These are phyloP conservation scores for Osmerus mordax DNA, from an alignment of 2,113 vertebrate genomes.

Conservation along the genomic window DNA sequence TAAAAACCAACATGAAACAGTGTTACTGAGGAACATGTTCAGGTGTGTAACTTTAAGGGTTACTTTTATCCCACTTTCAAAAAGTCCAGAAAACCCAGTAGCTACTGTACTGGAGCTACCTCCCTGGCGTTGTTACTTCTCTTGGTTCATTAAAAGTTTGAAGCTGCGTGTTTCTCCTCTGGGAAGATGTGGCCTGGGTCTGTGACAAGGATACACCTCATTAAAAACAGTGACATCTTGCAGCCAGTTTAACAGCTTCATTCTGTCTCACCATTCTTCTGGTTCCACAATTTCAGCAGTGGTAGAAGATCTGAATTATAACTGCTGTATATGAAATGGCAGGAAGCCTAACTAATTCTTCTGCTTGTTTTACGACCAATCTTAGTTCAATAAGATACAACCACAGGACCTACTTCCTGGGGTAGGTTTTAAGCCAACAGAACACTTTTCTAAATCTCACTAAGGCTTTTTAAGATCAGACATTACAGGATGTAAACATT, in stretches of 20 bases:
- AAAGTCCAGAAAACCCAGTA: slow-evolving; percentile 5
- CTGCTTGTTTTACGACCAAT: slow-evolving; percentile 21
- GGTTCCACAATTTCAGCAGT: slow-evolving; percentile 12
- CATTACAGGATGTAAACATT: no score
- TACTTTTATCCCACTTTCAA: background rate
- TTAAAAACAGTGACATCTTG: slow-evolving; percentile 54
- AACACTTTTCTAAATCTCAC: slow-evolving; percentile 38
- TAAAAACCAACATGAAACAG: no score
- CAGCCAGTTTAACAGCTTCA: slow-evolving; percentile 40
- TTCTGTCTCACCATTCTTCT: slow-evolving; percentile 27
- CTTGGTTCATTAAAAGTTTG: slow-evolving; percentile 67
- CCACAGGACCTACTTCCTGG: slow-evolving; percentile 13
- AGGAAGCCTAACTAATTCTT: slow-evolving; percentile 29
- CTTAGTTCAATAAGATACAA: slow-evolving; percentile 17
- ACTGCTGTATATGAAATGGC: slow-evolving; percentile 14
- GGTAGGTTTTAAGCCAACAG: slow-evolving; percentile 44
- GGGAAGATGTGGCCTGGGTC: slow-evolving; percentile 36
- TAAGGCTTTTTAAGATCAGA: slow-evolving; percentile 2
- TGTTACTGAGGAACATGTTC: no score
- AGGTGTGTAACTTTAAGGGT: no score
- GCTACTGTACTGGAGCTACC: no score
- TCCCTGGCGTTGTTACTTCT: background rate
- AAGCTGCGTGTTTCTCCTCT: slow-evolving; percentile 40
- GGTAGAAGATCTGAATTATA: slow-evolving; percentile 6
- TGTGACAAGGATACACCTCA: slow-evolving; percentile 38